phyloP scores from a whole-genome alignment of 2,888 invertebrate genomes.

The Myathropa florea region DNA sequence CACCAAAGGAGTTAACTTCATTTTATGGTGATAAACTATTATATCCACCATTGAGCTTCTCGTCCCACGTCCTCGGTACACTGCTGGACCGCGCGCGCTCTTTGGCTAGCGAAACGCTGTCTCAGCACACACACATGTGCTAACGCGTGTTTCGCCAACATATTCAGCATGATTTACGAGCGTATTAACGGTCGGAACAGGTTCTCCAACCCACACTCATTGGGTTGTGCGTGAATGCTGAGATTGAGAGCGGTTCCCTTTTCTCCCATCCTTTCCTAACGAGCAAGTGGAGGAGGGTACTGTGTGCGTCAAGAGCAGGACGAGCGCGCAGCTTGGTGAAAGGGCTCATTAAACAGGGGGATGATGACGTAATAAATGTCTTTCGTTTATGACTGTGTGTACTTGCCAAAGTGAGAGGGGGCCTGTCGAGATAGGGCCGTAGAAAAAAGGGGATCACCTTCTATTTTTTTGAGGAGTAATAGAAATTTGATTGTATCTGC shows the following conservation, averaged over 20 bases:
- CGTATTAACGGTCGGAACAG: constrained; percentile 49
- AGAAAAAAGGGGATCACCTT: background rate
- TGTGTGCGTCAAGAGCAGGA: constrained; percentile 25
- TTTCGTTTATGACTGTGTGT: constrained; percentile 45
- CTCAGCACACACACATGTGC: constrained; percentile 22
- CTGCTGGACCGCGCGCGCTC: background rate
- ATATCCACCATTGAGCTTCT: constrained; percentile 23
- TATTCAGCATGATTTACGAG: constrained; percentile 62
- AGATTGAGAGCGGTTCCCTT: constrained; percentile 32
- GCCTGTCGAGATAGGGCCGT: background rate
- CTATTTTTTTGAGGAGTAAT: constrained; percentile 28
- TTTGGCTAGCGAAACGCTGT: background rate
- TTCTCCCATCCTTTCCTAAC: background rate
- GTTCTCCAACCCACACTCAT: background rate
- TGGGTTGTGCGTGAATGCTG: constrained; percentile 1
- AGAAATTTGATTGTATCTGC: constrained; percentile 45
- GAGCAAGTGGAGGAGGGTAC: background rate
- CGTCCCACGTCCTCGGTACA: background rate
- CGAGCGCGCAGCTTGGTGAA: background rate
- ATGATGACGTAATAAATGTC: constrained; percentile 47
- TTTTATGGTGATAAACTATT: constrained; percentile 61
- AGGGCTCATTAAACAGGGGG: constrained; percentile 36
- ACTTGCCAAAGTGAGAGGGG: background rate
- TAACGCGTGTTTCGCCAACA: constrained; percentile 43
- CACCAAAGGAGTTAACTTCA: constrained; percentile 38